Evolutionary conservation across 2,113 vertebrate genomes (phyloP), one percentile per base, ranked within the genome.

Genomic region (Pterocles gutturalis): DNA sequence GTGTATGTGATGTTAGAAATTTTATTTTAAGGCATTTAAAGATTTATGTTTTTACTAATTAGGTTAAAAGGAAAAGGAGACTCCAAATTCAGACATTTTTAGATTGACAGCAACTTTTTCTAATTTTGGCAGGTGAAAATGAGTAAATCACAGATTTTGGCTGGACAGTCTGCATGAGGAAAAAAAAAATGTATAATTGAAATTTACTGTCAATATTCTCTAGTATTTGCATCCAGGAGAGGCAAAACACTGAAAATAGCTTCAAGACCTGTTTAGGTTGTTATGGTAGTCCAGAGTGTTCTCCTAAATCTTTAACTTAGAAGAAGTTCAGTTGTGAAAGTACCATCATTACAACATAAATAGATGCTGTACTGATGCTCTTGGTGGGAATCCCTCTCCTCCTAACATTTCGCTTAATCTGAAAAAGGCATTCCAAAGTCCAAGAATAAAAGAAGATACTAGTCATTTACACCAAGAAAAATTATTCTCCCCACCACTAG

Each of bases 1-100:
- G 2, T 33, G 1, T 31, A 26, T 51, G 10, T 1, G 0, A 34
- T 76, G 9, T 5, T 77, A 20, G 6, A 9, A 43, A 51, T 25
- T 82, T 66, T 45, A 38, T 62, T 60, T 75, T 53, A 25, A 51
- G 64, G 3, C 5, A 34, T 43, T 34, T 43, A 60, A 87, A 80
- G 31, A n/a, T 72, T 75, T 80, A 24, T 65, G 16, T 53, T 79
- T 76, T 73, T 53, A 24, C 5, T 83, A 67, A 71, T 88, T 71
- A 85, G 2, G 11, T 55, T 87, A 69, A 79, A 88, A 81, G 9
- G 25, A 83, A 94, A 90, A 69, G 45, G 11, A 70, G 26, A 53
- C 13, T 49, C n/a, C 54, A 6, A 6, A 4, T 60, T 79, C 43
- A 45, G 18, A 12, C 13, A 55, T 17, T 21, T 75, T 78, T 57